Evolutionary conservation across 1,140 invertebrate genomes (phyloP).

Genomic region (Dufourea novaeangliae): DNA sequence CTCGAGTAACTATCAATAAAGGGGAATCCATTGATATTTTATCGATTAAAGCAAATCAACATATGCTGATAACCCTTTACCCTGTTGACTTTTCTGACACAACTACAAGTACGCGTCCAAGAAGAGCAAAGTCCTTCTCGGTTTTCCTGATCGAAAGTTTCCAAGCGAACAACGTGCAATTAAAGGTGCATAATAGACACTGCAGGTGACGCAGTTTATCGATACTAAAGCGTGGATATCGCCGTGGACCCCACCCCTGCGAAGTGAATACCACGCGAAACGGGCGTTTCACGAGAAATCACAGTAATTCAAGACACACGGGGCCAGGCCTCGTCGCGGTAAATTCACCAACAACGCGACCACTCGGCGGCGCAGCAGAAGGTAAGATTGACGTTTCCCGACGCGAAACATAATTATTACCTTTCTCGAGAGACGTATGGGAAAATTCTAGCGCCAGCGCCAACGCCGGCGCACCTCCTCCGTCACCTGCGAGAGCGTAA

Average conservation of each 20-base stretch:
- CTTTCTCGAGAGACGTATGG: conserved; percentile 4
- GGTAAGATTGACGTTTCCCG: conserved; percentile 44
- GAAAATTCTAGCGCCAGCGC: conserved; percentile 50
- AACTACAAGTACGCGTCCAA: no score
- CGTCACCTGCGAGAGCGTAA: conserved; percentile 39
- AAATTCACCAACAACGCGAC: no score
- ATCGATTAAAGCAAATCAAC: no score
- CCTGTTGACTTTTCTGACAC: no score
- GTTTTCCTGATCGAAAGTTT: no score
- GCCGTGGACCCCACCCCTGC: no score
- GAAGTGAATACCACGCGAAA: not conserved
- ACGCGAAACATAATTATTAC: conserved; percentile 52
- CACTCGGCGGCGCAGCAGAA: conserved; percentile 23
- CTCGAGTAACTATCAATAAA: no score
- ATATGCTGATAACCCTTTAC: no score
- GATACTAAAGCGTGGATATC: not conserved
- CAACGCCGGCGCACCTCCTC: conserved; percentile 14
- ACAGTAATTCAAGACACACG: not conserved
- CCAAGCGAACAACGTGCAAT: no score
- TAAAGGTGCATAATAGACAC: no score
- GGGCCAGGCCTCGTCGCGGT: conserved; percentile 10
- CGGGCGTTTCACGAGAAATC: not conserved
- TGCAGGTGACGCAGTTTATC: not conserved
- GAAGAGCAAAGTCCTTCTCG: no score
- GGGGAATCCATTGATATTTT: no score